phyloP scores from a whole-genome alignment of 2,888 invertebrate genomes.

The Eupelmus urozonus region DNA sequence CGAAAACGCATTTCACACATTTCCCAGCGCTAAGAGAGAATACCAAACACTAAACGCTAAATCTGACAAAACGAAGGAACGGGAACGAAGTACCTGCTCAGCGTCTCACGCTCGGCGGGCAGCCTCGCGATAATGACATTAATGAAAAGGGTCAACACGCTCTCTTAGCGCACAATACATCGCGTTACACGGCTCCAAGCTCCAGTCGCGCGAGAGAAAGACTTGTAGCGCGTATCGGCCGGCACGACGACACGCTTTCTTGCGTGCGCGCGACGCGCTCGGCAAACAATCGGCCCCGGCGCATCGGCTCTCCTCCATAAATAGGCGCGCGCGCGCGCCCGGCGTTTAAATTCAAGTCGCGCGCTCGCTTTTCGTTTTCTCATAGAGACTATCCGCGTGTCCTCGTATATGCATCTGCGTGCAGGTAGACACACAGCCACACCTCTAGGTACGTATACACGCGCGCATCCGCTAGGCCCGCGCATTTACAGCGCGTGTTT shows the following conservation, averaged over 20 bases:
- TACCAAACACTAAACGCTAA: neutral
- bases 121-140: conserved; percentile 21
- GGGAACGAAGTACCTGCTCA: too few relatives aligned
- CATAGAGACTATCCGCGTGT: conserved; percentile 1
- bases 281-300: conserved; percentile 21
- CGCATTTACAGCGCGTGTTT: conserved; percentile 66
- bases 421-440: neutral
- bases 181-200: neutral
- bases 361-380: conserved; percentile 30
- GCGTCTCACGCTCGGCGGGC: neutral
- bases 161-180: too few relatives aligned
- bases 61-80: conserved; percentile 1
- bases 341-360: conserved; percentile 38
- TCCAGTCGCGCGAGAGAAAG: neutral
- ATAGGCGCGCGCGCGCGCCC: neutral
- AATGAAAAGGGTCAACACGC: conserved; percentile 45
- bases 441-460: neutral
- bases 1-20: neutral
- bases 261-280: conserved; percentile 40
- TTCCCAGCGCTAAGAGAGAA: neutral
- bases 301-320: conserved; percentile 35
- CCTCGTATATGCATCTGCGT: neutral
- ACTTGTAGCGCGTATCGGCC: neutral
- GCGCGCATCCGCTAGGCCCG: neutral
- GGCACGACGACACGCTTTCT: conserved; percentile 11